These are phyloP conservation scores for Corythornis vintsioides DNA, from an alignment of 2,113 vertebrate genomes.

Conservation along the genomic window DNA sequence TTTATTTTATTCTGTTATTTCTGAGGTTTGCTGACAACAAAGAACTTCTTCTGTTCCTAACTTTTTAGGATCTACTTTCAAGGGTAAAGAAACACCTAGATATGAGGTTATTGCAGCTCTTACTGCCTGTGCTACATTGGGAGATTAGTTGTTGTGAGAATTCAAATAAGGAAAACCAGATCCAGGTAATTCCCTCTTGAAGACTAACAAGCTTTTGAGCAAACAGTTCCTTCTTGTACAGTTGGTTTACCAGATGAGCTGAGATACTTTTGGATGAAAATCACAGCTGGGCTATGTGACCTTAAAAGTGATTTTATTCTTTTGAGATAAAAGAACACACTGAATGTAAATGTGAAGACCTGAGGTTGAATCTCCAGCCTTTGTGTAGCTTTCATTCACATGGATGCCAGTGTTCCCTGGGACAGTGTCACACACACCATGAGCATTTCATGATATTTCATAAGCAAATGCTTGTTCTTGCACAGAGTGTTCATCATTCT, in stretches of 20 bases:
- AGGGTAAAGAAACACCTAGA: neutral
- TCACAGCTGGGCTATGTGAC: neutral
- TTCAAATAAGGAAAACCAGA: neutral
- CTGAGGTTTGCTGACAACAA: neutral
- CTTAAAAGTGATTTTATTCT: neutral
- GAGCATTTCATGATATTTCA: neutral
- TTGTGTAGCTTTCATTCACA: neutral
- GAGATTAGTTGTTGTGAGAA: neutral
- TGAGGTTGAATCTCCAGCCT: neutral
- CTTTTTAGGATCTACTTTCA: neutral
- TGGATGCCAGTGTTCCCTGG: neutral
- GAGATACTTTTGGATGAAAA: neutral
- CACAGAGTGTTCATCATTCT: neutral
- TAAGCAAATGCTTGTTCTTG: neutral
- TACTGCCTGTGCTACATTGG: neutral
- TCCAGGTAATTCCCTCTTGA: neutral
- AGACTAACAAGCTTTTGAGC: neutral
- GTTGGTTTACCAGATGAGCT: neutral
- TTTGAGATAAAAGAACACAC: neutral
- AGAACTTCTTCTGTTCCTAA: neutral
- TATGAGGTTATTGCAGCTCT: neutral
- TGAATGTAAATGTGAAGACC: neutral
- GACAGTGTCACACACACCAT: neutral
- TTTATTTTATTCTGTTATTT: neutral
- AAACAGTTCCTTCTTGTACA: neutral